Conservation (phyloP, 2,113 vertebrate species). For the Eolophus roseicapilla region DNA sequence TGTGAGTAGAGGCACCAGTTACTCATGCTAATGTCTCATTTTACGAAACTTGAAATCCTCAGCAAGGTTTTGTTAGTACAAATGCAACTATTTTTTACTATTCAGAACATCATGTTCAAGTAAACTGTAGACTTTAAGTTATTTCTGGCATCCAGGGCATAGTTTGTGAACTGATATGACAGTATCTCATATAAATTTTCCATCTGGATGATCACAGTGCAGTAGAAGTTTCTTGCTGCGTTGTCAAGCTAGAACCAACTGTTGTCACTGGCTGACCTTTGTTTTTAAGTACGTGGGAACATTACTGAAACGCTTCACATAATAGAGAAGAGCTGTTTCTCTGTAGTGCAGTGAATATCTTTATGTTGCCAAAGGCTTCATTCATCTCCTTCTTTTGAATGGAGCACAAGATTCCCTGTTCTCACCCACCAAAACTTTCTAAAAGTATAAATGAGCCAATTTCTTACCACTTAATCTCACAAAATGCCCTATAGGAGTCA, state of each 20-base stretch:
- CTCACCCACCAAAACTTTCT: neutral
- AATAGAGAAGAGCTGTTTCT: conserved; percentile 21
- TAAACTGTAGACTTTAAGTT: conserved; percentile 65
- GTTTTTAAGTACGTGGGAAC: conserved; percentile 76
- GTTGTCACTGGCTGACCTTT: conserved; percentile 76
- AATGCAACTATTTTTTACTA: conserved; percentile 53
- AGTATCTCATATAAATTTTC: conserved; percentile 69
- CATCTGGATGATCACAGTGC: conserved; percentile 58
- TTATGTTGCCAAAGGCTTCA: conserved; percentile 24
- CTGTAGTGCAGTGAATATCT: conserved; percentile 22
- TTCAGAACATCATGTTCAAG: conserved; percentile 70
- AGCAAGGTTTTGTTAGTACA: conserved; percentile 23
- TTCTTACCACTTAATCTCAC: neutral
- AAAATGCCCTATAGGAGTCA: neutral
- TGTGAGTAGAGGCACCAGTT: neutral
- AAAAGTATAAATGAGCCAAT: neutral
- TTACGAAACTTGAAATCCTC: neutral
- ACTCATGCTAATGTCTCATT: conserved; percentile 9
- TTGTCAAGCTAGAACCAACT: conserved; percentile 51
- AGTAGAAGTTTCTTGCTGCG: conserved; percentile 62
- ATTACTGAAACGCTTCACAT: conserved; percentile 44
- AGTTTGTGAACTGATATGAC: conserved; percentile 62
- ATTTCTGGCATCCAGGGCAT: conserved; percentile 58
- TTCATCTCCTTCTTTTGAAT: conserved; percentile 30
- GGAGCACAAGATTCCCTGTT: conserved; percentile 14